Evolutionary conservation across 2,113 vertebrate genomes (phyloP), one percentile per base, ranked within the genome.

Genomic region (Gymnocephalus cernua): DNA sequence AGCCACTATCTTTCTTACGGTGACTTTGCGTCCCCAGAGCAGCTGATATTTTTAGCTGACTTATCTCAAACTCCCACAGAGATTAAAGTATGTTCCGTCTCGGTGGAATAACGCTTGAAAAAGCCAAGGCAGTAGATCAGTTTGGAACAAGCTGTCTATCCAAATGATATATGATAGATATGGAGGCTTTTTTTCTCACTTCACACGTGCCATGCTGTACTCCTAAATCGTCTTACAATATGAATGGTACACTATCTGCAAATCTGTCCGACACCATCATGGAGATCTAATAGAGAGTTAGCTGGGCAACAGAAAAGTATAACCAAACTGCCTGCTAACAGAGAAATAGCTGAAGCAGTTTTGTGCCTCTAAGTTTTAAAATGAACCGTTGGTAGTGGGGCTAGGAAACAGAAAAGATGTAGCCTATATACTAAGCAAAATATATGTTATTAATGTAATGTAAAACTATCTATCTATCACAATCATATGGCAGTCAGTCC

Each of bases 121-220:
- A 80, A 68, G 80, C 75, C 82, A 83, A 89, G 91, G 80, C 84
- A 87, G 74, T 75, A 64, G 56, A 68, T 85, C 83, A 18, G 9
- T 74, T 45, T 54, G 54, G 70, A 84, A 66, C 51, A 65, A 70
- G 10, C 38, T 5, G 6, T 71, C n/a, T 71, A 65, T 78, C 53
- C 59, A 70, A 44, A 71, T 71, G 44, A 65, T 48, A 45, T n/a
- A n/a, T n/a, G 15, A 73, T 23, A 47, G 27, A 25, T 25, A 16
- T 57, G 18, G 11, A 21, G 25, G 13, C 2, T 25, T 53, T n/a
- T 61, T 54, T 62, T 51, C 38, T 61, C 50, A 47, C 41, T 74
- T 50, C 35, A 64, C 79, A 57, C 35, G 56, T 66, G n/a, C 13
- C 51, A 67, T 68, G 76, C 73, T 83, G 78, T 71, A 78, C 63